phyloP scores from a whole-genome alignment of 2,113 vertebrate genomes.

The Capricornis sumatraensis region DNA sequence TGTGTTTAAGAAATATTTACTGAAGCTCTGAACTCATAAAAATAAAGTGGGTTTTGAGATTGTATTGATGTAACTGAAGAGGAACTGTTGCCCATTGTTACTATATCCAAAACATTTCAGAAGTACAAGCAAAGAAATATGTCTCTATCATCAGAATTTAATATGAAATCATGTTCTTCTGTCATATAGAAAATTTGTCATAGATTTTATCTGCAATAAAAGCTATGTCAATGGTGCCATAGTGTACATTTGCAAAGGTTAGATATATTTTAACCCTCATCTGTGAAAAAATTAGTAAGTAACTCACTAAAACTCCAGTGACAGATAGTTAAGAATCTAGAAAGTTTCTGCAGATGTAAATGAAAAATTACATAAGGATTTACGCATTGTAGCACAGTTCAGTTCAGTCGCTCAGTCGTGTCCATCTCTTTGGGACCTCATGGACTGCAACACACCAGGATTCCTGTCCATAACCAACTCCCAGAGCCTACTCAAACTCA shows the following conservation, averaged over 20 bases:
- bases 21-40: conserved; percentile 47
- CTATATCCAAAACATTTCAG: conserved; percentile 72
- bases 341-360: conserved; percentile 74
- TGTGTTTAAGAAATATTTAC: conserved; percentile 68
- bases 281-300: conserved; percentile 79
- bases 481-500: background rate
- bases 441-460: background rate
- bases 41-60: conserved; percentile 62
- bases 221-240: conserved; percentile 78
- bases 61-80: conserved; percentile 53
- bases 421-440: background rate
- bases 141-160: conserved; percentile 78
- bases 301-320: conserved; percentile 62
- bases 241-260: conserved; percentile 84
- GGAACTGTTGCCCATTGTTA: conserved; percentile 67
- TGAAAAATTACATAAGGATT: conserved; percentile 74
- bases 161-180: conserved; percentile 80
- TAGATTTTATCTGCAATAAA: conserved; percentile 84
- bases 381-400: conserved; percentile 30
- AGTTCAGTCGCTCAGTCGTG: background rate
- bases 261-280: conserved; percentile 81
- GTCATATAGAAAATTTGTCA: conserved; percentile 80
- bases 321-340: conserved; percentile 54
- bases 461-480: background rate
- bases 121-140: conserved; percentile 72